These are phyloP conservation scores for Parotia lawesii DNA, from an alignment of 2,113 vertebrate species.

Conservation along the genomic window DNA sequence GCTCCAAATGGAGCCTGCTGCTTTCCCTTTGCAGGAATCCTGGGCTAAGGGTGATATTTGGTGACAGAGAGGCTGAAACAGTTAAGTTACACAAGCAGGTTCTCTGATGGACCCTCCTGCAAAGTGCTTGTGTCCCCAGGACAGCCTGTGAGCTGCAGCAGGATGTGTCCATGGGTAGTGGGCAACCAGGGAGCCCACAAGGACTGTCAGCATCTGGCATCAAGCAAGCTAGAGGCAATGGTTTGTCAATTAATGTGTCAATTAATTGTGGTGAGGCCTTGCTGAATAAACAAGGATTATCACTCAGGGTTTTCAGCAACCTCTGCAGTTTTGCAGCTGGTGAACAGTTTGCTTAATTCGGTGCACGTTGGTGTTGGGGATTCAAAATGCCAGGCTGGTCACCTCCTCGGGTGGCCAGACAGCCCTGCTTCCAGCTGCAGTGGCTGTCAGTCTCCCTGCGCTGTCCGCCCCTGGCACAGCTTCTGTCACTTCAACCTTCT, in stretches of 20 bases:
- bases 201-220: background rate
- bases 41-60: background rate
- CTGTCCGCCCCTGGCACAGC: background rate
- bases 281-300: background rate
- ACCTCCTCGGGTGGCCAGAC: accelerated
- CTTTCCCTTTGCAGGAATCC: background rate
- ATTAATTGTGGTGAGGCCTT: background rate
- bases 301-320: background rate
- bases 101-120: background rate
- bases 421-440: background rate
- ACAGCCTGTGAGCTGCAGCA: background rate
- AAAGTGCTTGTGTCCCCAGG: background rate
- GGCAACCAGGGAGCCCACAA: background rate
- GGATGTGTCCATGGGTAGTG: background rate
- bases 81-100: background rate
- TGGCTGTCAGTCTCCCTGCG: accelerated
- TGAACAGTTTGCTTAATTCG: background rate
- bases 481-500: background rate
- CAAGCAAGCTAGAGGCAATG: background rate
- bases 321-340: background rate
- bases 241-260: background rate
- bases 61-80: background rate
- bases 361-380: accelerated
- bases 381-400: accelerated
- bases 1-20: background rate